Evolutionary conservation across 2,797 vertebrate genomes (phyloP).

Genomic region (Heteromormyrus szaboi): DNA sequence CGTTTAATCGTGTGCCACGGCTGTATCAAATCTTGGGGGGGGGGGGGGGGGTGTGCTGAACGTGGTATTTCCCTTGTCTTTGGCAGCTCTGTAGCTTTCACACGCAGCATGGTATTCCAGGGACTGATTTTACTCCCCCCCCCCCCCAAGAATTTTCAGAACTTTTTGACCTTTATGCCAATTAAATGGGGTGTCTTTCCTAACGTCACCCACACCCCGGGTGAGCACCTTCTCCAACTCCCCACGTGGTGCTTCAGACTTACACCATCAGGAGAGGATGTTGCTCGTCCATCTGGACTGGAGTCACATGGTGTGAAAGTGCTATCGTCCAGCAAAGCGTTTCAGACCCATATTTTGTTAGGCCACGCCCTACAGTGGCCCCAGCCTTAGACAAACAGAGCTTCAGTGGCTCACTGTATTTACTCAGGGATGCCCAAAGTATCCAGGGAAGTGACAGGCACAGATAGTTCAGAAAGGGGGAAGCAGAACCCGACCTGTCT

Average conservation of each 20-base stretch:
- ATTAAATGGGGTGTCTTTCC: constrained; percentile 49
- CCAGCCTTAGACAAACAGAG: constrained; percentile 38
- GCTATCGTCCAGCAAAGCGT: background rate
- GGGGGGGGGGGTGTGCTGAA: background rate
- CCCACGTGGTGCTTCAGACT: constrained; percentile 1
- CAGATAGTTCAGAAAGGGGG: background rate
- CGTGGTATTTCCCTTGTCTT: background rate
- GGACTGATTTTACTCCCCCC: background rate
- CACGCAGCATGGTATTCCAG: background rate
- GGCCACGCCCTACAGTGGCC: constrained; percentile 25
- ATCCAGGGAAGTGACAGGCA: constrained; percentile 24
- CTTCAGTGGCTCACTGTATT: constrained; percentile 35
- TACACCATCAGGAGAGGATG: background rate
- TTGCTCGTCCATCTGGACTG: background rate
- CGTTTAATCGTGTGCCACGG: background rate
- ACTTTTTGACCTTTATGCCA: background rate
- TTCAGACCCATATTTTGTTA: background rate
- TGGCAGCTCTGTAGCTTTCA: background rate
- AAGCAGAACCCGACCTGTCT: background rate
- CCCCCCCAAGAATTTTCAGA: background rate
- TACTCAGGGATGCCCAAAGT: constrained; percentile 25
- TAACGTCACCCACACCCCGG: constrained; percentile 38
- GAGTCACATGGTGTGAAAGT: background rate
- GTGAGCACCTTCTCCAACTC: background rate
- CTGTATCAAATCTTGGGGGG: background rate